phyloP scores from a whole-genome alignment of 1,140 invertebrate genomes.

The Mercenaria mercenaria region DNA sequence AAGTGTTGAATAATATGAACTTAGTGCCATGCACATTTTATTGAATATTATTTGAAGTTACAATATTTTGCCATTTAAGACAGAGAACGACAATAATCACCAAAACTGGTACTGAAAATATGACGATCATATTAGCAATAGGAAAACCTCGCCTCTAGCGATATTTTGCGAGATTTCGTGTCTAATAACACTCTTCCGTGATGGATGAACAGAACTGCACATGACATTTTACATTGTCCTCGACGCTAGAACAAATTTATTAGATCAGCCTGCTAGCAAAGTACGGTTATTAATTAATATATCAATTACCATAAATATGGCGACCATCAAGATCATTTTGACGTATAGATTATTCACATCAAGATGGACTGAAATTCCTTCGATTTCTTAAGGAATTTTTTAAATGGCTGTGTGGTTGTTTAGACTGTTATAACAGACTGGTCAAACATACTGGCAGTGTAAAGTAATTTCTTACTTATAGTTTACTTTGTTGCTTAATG shows the following conservation, averaged over 20 bases:
- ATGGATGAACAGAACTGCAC: slow-evolving; percentile 59
- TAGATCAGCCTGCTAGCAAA: slow-evolving; percentile 27
- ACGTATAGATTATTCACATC: slow-evolving; percentile 35
- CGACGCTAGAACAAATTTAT: slow-evolving; percentile 54
- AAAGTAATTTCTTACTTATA: too few species aligned
- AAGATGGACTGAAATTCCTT: background rate
- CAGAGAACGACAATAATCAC: too few species aligned
- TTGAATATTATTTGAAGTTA: too few species aligned
- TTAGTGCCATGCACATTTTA: too few species aligned
- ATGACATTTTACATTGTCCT: slow-evolving; percentile 62
- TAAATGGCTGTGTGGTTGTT: background rate
- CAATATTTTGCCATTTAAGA: too few species aligned
- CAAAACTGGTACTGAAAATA: background rate
- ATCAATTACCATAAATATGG: slow-evolving; percentile 68
- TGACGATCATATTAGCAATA: background rate
- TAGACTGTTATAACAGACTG: too few species aligned
- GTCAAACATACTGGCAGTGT: too few species aligned
- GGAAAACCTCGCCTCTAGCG: slow-evolving; percentile 41
- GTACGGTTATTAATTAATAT: slow-evolving; percentile 63
- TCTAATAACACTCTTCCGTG: slow-evolving; percentile 47
- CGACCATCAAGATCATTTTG: slow-evolving; percentile 16
- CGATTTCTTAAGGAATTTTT: background rate
- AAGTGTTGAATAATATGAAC: too few species aligned
- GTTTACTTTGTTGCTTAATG: too few species aligned
- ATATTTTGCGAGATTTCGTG: slow-evolving; percentile 63